A percentile compares a stretch with the other conserved stretches of the same genome.
phyloP scores from a whole-genome alignment of 2,888 invertebrate genomes.

The Platycnemis pennipes region DNA sequence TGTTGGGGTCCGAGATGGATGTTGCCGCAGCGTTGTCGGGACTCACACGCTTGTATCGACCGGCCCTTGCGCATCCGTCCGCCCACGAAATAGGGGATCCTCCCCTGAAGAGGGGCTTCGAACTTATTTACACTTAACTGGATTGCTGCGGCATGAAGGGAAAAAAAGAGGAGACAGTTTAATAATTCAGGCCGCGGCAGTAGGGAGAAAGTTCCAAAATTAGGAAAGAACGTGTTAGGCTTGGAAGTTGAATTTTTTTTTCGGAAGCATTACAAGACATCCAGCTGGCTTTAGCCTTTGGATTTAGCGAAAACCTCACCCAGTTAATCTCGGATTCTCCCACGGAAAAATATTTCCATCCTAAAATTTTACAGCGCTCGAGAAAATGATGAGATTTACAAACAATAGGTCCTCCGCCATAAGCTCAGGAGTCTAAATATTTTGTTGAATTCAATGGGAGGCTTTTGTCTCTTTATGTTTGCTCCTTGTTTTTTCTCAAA shows the following conservation, averaged over 20 bases:
- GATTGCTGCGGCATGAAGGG: background rate
- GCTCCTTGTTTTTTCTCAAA: background rate
- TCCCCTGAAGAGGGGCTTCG: background rate
- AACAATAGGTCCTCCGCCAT: background rate
- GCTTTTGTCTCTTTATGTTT: background rate
- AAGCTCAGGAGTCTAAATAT: background rate
- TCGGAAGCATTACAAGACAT: background rate
- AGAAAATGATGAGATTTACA: background rate
- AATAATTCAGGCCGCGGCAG: background rate
- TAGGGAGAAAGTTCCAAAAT: background rate
- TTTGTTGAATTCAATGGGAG: background rate
- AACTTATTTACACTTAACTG: slow-evolving; percentile 29
- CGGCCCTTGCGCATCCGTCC: background rate
- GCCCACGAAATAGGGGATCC: background rate
- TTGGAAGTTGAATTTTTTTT: background rate
- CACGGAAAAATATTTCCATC: background rate
- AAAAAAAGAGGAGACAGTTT: background rate
- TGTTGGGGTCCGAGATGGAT: background rate
- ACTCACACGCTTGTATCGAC: background rate
- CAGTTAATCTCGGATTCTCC: background rate
- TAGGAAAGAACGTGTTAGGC: background rate
- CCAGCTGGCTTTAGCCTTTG: background rate
- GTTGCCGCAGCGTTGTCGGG: background rate
- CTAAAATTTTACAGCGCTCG: background rate
- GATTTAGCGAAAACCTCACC: background rate